These are phyloP conservation scores for Notospermus geniculatus DNA, from an alignment of 1,140 invertebrate species.

Conservation along the genomic window DNA sequence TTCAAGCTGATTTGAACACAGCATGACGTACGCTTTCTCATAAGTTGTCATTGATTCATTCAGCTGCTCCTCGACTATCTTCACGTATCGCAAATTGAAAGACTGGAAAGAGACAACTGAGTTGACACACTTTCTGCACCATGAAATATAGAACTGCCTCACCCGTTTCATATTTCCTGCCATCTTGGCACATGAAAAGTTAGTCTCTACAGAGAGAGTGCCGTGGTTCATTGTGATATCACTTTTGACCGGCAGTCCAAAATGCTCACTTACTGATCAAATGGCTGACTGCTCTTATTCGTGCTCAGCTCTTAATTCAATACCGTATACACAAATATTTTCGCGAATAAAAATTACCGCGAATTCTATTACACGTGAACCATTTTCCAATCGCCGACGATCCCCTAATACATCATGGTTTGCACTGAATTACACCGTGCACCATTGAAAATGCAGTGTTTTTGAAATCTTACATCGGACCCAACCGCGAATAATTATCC, in stretches of 20 bases:
- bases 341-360: no score
- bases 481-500: no score
- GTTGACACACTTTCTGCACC: no score
- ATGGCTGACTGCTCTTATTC: no score
- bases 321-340: no score
- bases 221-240: not conserved
- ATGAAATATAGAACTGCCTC: not conserved
- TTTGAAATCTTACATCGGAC: no score
- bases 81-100: conserved; percentile 69
- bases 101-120: conserved; percentile 35
- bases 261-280: not conserved
- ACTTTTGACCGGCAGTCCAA: not conserved
- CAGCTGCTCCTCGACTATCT: conserved; percentile 80
- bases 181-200: not conserved
- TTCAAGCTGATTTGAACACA: not conserved
- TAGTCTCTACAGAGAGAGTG: not conserved
- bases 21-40: conserved; percentile 69
- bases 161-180: not conserved
- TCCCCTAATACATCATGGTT: no score
- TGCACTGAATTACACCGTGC: no score
- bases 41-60: conserved; percentile 84
- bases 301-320: no score
- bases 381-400: no score
- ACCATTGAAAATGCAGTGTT: no score
- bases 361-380: no score